Percentiles rank a stretch among this genome's conserved stretches.
These are phyloP conservation scores for Hymenochirus boettgeri DNA, from an alignment of 2,113 vertebrate species.

Conservation along the genomic window DNA sequence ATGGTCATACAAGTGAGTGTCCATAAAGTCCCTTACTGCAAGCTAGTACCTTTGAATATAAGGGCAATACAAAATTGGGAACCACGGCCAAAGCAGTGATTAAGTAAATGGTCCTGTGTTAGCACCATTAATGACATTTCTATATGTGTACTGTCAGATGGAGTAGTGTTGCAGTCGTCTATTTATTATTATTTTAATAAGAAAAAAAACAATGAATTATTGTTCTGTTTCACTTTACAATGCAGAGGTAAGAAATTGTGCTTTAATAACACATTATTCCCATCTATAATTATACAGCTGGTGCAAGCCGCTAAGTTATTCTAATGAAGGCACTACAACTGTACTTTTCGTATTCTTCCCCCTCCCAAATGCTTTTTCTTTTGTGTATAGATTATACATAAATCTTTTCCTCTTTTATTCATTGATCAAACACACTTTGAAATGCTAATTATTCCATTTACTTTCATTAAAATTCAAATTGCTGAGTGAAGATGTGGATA, in stretches of 20 bases:
- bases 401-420: conserved; percentile 59
- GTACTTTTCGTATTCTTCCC: conserved; percentile 47
- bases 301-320: conserved; percentile 52
- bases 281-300: conserved; percentile 58
- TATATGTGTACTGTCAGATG: neutral
- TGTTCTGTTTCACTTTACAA: conserved; percentile 47
- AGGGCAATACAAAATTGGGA: too few relatives aligned
- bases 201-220: conserved; percentile 38
- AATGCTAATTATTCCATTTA: conserved; percentile 82
- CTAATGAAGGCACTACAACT: conserved; percentile 56
- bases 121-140: conserved; percentile 17
- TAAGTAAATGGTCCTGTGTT: conserved; percentile 15
- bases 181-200: conserved; percentile 47
- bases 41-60: too few relatives aligned
- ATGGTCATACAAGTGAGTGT: too few relatives aligned
- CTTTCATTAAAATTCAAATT: conserved; percentile 84
- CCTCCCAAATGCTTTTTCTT: conserved; percentile 60
- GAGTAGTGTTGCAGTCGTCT: conserved; percentile 38
- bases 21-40: too few relatives aligned
- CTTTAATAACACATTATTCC: conserved; percentile 53
- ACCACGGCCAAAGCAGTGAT: too few relatives aligned
- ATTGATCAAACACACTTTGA: conserved; percentile 74
- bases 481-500: conserved; percentile 70
- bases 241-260: conserved; percentile 53
- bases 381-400: conserved; percentile 65